A percentile compares a stretch with the other conserved stretches of the same genome.
These are phyloP conservation scores for Danio albolineatus DNA, from an alignment of 2,797 vertebrate species.

Conservation along the genomic window DNA sequence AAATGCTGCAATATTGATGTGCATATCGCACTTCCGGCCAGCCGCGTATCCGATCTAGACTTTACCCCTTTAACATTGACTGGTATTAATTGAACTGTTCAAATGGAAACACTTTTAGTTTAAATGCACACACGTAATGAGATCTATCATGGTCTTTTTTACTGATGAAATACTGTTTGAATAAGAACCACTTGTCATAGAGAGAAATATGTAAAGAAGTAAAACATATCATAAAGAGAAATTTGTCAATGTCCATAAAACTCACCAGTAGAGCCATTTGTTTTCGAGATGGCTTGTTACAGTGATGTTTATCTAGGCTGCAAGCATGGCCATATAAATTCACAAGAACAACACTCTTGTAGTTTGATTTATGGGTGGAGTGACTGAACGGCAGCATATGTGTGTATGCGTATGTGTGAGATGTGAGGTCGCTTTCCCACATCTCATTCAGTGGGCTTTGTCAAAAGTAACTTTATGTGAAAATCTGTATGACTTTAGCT, in stretches of 20 bases:
- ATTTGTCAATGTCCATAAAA: conserved; percentile 46
- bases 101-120: conserved; percentile 33
- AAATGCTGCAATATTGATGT: no score
- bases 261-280: conserved; percentile 40
- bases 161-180: conserved; percentile 32
- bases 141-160: conserved; percentile 25
- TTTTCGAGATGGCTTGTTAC: conserved; percentile 49
- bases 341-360: conserved; percentile 52
- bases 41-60: no score
- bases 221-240: conserved; percentile 35
- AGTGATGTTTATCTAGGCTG: conserved; percentile 54
- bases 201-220: conserved; percentile 32
- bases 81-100: not conserved
- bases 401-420: conserved; percentile 39
- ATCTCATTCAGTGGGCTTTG: conserved; percentile 24
- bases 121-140: conserved; percentile 38
- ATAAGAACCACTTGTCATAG: conserved; percentile 47
- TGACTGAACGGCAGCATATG: conserved; percentile 46
- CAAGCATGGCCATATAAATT: conserved; percentile 43
- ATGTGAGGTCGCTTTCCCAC: conserved; percentile 33
- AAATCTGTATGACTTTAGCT: conserved; percentile 52
- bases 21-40: no score
- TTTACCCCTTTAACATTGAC: not conserved
- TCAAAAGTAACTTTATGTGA: conserved; percentile 52
- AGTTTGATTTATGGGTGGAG: conserved; percentile 61